These are phyloP conservation scores for Ophioninae sp. DNA, from an alignment of 2,888 invertebrate species.

Conservation along the genomic window DNA sequence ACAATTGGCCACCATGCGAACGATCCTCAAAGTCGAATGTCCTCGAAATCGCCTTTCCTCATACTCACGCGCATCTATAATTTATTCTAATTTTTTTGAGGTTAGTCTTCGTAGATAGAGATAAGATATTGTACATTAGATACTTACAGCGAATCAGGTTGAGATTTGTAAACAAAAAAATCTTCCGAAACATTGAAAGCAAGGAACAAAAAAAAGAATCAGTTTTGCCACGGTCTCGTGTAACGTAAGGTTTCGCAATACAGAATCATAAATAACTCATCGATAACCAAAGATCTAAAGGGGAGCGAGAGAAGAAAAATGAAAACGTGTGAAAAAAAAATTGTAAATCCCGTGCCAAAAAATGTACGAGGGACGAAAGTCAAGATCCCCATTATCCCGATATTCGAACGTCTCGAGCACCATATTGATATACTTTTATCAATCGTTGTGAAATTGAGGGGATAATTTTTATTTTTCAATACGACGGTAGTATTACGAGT, in stretches of 20 bases:
- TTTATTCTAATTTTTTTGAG: constrained; percentile 25
- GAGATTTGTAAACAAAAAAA: constrained; percentile 20
- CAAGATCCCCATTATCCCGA: constrained; percentile 19
- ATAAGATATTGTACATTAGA: constrained; percentile 30
- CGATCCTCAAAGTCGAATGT: not conserved
- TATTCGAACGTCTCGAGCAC: constrained; percentile 41
- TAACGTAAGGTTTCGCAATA: constrained; percentile 46
- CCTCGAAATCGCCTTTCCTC: not conserved
- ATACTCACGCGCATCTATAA: constrained; percentile 9
- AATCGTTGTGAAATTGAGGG: constrained; percentile 55
- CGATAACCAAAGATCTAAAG: constrained; percentile 58
- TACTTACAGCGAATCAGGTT: constrained; percentile 10
- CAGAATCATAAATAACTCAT: constrained; percentile 53
- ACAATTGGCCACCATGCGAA: not conserved
- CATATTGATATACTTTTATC: constrained; percentile 54
- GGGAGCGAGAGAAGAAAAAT: constrained; percentile 2
- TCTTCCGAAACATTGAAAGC: constrained; percentile 23
- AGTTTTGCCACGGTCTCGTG: constrained; percentile 37
- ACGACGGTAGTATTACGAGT: constrained; percentile 61
- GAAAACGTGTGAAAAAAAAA: constrained; percentile 29
- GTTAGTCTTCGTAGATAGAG: constrained; percentile 20
- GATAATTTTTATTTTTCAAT: constrained; percentile 63
- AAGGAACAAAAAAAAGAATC: constrained; percentile 1
- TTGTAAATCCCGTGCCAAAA: constrained; percentile 62
- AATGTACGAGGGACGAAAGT: constrained; percentile 53